Conservation (phyloP, 37 sponge, comb jelly and placozoan genomes). For the Dysidea cf. avara region DNA sequence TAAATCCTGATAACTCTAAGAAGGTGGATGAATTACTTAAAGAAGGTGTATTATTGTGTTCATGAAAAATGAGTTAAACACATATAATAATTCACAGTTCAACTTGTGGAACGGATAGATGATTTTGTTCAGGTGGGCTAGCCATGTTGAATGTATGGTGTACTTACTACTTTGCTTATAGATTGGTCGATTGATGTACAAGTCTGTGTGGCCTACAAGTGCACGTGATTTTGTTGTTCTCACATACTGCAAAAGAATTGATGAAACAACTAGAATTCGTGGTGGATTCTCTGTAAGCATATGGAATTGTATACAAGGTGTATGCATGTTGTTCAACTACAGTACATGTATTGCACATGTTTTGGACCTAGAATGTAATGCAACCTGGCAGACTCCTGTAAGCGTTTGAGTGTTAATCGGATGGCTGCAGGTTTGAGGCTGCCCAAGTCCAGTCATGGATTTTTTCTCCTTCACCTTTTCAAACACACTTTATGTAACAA, state of each 20-base stretch:
- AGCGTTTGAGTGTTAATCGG: no score
- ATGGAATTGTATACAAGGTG: not conserved
- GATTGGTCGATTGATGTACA: no score
- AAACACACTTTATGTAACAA: no score
- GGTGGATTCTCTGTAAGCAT: slow-evolving; percentile 46
- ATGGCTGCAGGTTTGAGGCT: no score
- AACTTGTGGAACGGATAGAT: slow-evolving; percentile 16
- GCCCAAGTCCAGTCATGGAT: no score
- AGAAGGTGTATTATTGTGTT: no score
- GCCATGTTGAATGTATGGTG: not conserved
- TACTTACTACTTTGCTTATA: not conserved
- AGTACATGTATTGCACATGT: not conserved
- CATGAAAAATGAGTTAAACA: slow-evolving; percentile 1
- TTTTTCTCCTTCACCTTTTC: no score
- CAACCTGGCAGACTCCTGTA: no score
- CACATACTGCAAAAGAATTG: slow-evolving; percentile 19
- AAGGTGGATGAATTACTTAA: slow-evolving; percentile 62
- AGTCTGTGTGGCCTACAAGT: slow-evolving; percentile 74
- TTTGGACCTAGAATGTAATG: not conserved
- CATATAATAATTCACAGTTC: slow-evolving; percentile 15
- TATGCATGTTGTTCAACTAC: not conserved
- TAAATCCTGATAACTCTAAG: slow-evolving; percentile 4
- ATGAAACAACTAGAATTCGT: slow-evolving; percentile 31
- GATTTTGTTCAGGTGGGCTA: not conserved
- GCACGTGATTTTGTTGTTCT: slow-evolving; percentile 65